Conservation (phyloP, 2,113 vertebrate genomes). For the Pterocles gutturalis region DNA sequence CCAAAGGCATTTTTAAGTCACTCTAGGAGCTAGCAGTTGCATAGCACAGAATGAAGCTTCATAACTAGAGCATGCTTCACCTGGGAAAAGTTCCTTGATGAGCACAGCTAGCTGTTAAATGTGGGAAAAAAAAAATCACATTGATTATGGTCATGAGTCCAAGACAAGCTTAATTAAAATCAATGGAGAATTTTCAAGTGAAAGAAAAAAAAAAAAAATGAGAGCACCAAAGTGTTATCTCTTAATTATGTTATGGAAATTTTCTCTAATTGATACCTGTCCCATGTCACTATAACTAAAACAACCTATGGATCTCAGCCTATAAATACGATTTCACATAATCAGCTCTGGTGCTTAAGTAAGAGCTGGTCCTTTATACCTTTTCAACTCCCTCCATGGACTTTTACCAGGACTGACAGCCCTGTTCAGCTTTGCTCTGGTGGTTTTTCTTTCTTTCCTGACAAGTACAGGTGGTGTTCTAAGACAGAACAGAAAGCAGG, state of each 20-base stretch:
- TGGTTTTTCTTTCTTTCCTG: neutral
- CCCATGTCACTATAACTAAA: neutral
- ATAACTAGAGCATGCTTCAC: slow-evolving; percentile 6
- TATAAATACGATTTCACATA: neutral
- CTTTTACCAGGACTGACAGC: neutral
- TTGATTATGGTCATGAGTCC: slow-evolving; percentile 46
- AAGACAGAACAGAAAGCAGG: neutral
- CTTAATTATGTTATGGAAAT: slow-evolving; percentile 42
- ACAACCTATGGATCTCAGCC: neutral
- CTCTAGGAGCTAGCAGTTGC: neutral
- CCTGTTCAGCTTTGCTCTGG: neutral
- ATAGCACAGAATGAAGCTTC: neutral
- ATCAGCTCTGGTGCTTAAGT: neutral
- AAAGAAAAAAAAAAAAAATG: neutral
- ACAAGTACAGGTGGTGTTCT: neutral
- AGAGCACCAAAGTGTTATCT: neutral
- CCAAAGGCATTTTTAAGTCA: neutral
- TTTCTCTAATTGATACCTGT: slow-evolving; percentile 32
- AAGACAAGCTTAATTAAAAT: slow-evolving; percentile 62
- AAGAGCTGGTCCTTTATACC: neutral
- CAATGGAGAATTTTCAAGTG: slow-evolving; percentile 35
- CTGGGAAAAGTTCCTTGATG: slow-evolving; percentile 46
- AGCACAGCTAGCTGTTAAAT: slow-evolving; percentile 33
- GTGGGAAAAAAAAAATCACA: neutral
- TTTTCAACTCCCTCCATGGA: neutral